These are phyloP conservation scores for Hassar affinis DNA, from an alignment of 2,113 vertebrate genomes.

Conservation along the genomic window DNA sequence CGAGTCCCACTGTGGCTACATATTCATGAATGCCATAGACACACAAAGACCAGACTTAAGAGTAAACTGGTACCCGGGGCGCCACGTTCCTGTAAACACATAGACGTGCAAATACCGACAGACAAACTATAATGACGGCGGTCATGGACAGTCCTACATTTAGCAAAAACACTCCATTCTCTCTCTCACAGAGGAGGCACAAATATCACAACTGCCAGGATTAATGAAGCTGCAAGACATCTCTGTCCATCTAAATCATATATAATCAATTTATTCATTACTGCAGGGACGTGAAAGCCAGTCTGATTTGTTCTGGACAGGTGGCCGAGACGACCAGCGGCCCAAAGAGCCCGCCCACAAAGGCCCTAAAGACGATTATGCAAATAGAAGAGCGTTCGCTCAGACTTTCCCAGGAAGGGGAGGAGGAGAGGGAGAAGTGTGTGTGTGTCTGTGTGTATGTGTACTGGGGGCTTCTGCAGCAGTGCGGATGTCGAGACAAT, in stretches of 20 bases:
- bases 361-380: slow-evolving; percentile 84
- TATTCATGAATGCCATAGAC: slow-evolving; percentile 31
- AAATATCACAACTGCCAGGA: slow-evolving; percentile 18
- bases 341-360: slow-evolving; percentile 75
- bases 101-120: background rate
- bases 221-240: slow-evolving; percentile 36
- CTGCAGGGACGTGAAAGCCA: slow-evolving; percentile 57
- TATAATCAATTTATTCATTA: slow-evolving; percentile 76
- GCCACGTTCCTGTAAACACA: background rate
- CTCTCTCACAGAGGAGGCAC: background rate
- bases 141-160: background rate
- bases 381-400: slow-evolving; percentile 72
- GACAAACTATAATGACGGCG: background rate
- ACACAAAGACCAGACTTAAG: slow-evolving; percentile 5
- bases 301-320: slow-evolving; percentile 85
- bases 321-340: slow-evolving; percentile 73
- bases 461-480: background rate
- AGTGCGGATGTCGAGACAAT: slow-evolving; percentile 4
- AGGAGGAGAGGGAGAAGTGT: slow-evolving; percentile 63
- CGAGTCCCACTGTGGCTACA: slow-evolving; percentile 18
- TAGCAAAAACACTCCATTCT: background rate
- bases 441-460: background rate
- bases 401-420: slow-evolving; percentile 83
- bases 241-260: slow-evolving; percentile 53
- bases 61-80: background rate